Percentiles rank a stretch among this genome's conserved stretches.
These are phyloP conservation scores for Uria lomvia DNA, from an alignment of 2,113 vertebrate species.

Conservation along the genomic window DNA sequence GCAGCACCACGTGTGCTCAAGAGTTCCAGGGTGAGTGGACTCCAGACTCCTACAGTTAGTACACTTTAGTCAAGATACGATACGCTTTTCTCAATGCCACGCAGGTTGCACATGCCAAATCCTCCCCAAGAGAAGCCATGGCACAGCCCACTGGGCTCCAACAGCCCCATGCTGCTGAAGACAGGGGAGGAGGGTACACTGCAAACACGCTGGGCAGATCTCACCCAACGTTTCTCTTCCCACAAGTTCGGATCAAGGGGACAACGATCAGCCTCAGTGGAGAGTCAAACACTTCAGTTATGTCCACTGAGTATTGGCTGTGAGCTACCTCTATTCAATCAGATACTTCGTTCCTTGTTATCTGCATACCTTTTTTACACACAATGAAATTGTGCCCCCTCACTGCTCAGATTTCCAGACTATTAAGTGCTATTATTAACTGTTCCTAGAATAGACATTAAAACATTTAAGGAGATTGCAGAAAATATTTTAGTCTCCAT, in stretches of 20 bases:
- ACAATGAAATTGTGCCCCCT: neutral
- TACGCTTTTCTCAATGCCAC: neutral
- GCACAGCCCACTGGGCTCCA: neutral
- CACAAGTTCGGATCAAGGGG: no score
- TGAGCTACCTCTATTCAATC: neutral
- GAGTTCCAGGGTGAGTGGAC: fast-evolving
- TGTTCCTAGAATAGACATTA: neutral
- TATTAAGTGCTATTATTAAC: neutral
- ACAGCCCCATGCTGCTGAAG: neutral
- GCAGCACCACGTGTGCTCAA: fast-evolving
- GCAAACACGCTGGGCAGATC: neutral
- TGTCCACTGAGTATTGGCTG: neutral
- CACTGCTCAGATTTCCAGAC: neutral
- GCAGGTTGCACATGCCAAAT: neutral
- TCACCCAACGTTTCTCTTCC: neutral
- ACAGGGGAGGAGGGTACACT: neutral
- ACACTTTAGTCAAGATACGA: neutral
- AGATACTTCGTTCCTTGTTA: neutral
- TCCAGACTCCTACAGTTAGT: neutral
- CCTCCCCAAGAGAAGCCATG: fast-evolving
- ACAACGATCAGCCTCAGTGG: fast-evolving
- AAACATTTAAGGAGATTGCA: neutral
- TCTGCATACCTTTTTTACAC: neutral
- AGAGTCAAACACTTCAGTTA: neutral
- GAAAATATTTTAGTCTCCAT: neutral